Percentiles rank a stretch among this genome's conserved stretches.
Evolutionary conservation across 1,140 invertebrate genomes (phyloP).

Genomic region (Drosophila albomicans): DNA sequence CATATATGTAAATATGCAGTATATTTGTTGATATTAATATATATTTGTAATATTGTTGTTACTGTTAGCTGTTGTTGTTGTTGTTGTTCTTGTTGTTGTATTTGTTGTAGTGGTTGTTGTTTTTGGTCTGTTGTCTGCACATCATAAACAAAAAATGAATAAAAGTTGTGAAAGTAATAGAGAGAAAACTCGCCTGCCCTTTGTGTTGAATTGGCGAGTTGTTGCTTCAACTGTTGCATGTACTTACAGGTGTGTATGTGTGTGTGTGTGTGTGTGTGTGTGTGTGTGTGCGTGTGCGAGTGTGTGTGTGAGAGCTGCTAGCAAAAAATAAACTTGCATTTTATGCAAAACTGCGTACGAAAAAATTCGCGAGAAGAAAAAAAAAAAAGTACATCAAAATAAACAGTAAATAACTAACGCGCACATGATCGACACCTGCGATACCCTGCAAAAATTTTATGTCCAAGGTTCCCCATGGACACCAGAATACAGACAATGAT

Average conservation of each 20-base stretch:
- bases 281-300: not conserved
- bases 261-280: slow-evolving; percentile 2
- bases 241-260: slow-evolving; percentile 11
- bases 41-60: slow-evolving; percentile 48
- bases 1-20: slow-evolving; percentile 31
- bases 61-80: slow-evolving; percentile 7
- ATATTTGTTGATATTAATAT: slow-evolving; percentile 24
- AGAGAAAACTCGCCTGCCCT: slow-evolving; percentile 10
- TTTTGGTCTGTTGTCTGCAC: slow-evolving; percentile 46
- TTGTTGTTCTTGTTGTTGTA: slow-evolving; percentile 16
- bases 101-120: slow-evolving; percentile 18
- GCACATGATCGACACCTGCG: not conserved
- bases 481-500: too few relatives aligned
- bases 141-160: slow-evolving; percentile 24
- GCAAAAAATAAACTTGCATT: slow-evolving; percentile 4
- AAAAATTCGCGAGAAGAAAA: slow-evolving; percentile 30
- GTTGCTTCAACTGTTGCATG: slow-evolving; percentile 25
- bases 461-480: too few relatives aligned
- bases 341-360: slow-evolving; percentile 18
- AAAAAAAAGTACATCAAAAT: slow-evolving; percentile 4
- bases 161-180: not conserved
- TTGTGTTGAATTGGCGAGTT: slow-evolving; percentile 22
- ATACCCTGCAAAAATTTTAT: not conserved
- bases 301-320: slow-evolving; percentile 4
- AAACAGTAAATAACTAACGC: not conserved